These are phyloP conservation scores for Lochmaea capreae DNA, from an alignment of 2,888 invertebrate species.

Conservation along the genomic window DNA sequence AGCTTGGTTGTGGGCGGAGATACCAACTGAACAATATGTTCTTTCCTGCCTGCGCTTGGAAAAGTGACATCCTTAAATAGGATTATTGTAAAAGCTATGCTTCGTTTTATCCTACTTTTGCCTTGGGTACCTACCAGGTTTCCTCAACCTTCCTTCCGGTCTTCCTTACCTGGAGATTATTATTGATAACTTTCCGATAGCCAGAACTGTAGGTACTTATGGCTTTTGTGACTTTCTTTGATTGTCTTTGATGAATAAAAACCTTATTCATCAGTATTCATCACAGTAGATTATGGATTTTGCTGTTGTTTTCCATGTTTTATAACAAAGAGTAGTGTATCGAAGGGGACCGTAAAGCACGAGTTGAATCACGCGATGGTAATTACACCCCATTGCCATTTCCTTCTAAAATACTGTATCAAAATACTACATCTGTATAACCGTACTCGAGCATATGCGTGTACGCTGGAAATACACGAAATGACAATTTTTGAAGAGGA, in stretches of 20 bases:
- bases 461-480: neutral
- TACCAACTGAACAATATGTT: too few species aligned
- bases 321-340: conserved; percentile 8
- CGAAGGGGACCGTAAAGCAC: neutral
- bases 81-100: too few species aligned
- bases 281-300: conserved; percentile 28
- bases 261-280: conserved; percentile 27
- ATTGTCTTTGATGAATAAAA: conserved; percentile 19
- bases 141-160: too few species aligned
- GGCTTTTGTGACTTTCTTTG: neutral
- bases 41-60: too few species aligned
- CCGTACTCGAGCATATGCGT: conserved; percentile 6
- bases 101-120: too few species aligned
- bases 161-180: too few species aligned
- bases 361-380: conserved; percentile 48
- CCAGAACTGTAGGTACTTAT: too few species aligned
- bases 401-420: conserved; percentile 47
- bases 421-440: conserved; percentile 45
- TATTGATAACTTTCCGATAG: too few species aligned
- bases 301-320: conserved; percentile 15
- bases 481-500: neutral
- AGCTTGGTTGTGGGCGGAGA: too few species aligned
- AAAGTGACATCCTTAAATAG: too few species aligned
- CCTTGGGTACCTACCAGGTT: too few species aligned
- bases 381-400: conserved; percentile 54